Conservation (phyloP, 2,888 invertebrate genomes). For the Caenorhabditis imperialis region DNA sequence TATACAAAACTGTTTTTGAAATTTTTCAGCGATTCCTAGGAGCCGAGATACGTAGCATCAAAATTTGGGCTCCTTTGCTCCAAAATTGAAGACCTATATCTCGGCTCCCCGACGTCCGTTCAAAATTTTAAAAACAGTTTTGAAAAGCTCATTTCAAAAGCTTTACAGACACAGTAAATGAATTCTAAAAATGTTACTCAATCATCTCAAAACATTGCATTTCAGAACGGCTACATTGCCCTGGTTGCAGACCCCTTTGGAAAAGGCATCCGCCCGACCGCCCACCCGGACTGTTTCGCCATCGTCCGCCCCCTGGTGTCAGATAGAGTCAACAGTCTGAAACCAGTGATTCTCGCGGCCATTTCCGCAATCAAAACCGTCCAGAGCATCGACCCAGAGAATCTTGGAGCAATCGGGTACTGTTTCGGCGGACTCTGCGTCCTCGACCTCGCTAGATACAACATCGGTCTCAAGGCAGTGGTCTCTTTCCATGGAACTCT, state of each 20-base stretch:
- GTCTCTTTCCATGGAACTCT: constrained; percentile 75
- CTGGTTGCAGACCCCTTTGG: constrained; percentile 75
- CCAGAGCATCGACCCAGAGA: constrained; percentile 45
- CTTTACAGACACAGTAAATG: too few relatives aligned
- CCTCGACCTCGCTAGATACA: constrained; percentile 70
- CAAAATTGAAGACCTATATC: too few relatives aligned
- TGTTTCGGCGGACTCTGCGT: constrained; percentile 75
- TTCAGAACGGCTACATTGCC: constrained; percentile 70
- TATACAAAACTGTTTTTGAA: too few relatives aligned
- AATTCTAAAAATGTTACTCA: too few relatives aligned
- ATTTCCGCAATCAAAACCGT: constrained; percentile 60
- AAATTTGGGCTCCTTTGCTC: too few relatives aligned
- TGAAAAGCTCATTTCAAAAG: too few relatives aligned
- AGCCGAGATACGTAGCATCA: too few relatives aligned
- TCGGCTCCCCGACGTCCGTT: too few relatives aligned
- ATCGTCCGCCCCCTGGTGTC: constrained; percentile 61
- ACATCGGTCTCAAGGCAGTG: constrained; percentile 58
- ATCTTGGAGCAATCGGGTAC: constrained; percentile 69
- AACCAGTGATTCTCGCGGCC: constrained; percentile 63
- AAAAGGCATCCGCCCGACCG: constrained; percentile 65
- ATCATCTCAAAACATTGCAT: too few relatives aligned
- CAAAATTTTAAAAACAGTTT: too few relatives aligned
- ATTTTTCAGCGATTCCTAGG: too few relatives aligned
- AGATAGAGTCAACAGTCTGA: constrained; percentile 60
- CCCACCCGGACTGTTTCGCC: constrained; percentile 60